phyloP scores from a whole-genome alignment of 2,113 vertebrate species.

The Hippopotamus amphibius region DNA sequence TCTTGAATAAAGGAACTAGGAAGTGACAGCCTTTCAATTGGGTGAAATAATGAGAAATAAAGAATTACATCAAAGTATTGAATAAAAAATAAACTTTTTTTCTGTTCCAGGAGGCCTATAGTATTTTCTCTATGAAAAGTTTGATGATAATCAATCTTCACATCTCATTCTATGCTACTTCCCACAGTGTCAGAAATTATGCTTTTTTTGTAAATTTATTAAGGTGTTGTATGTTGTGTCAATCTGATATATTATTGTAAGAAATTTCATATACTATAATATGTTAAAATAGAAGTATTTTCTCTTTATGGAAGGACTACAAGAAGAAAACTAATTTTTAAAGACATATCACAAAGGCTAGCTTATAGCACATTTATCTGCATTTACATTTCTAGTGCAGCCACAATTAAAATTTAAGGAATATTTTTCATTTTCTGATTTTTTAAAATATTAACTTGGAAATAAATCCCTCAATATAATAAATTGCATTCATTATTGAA shows the following conservation, averaged over 20 bases:
- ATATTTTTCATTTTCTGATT: slow-evolving; percentile 33
- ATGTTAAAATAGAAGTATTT: neutral
- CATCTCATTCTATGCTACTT: neutral
- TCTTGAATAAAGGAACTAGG: neutral
- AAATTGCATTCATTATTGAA: neutral
- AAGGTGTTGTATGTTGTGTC: neutral
- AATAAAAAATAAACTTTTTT: neutral
- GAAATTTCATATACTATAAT: neutral
- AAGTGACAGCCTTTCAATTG: neutral
- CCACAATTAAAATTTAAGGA: neutral
- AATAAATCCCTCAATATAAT: neutral
- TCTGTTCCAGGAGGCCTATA: neutral
- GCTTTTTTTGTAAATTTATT: neutral
- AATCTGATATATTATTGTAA: neutral
- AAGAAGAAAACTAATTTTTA: neutral
- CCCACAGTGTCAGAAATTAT: neutral
- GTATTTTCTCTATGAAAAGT: neutral
- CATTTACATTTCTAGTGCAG: neutral
- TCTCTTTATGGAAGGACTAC: neutral
- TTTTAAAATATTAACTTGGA: neutral
- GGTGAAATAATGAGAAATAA: neutral
- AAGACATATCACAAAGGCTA: neutral
- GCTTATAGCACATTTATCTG: neutral
- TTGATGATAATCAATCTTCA: neutral
- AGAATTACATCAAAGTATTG: neutral